phyloP scores from a whole-genome alignment of 1,140 invertebrate genomes.

The Drosophila auraria region DNA sequence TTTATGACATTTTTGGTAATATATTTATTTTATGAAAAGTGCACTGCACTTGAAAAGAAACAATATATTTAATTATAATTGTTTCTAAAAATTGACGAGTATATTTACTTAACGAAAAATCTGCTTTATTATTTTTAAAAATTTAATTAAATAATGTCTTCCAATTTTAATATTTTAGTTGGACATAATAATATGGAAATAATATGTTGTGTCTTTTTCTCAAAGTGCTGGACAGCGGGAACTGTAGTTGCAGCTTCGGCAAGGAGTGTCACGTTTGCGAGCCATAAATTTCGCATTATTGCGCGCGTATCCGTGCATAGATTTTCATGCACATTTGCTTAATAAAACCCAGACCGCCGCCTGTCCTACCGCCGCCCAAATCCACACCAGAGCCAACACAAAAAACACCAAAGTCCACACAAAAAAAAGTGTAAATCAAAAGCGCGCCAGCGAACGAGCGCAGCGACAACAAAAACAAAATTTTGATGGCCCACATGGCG shows the following conservation, averaged over 20 bases:
- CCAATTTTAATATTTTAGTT: neutral
- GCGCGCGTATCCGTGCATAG: conserved; percentile 74
- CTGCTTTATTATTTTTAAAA: neutral
- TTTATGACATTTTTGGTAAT: neutral
- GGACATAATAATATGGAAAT: neutral
- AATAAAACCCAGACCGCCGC: conserved; percentile 62
- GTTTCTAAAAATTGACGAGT: too few species aligned
- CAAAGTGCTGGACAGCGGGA: neutral
- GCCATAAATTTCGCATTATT: conserved; percentile 80
- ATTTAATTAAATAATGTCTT: neutral
- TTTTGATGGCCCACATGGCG: conserved; percentile 81
- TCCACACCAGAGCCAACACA: conserved; percentile 34
- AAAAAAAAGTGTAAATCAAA: conserved; percentile 43
- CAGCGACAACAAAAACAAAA: conserved; percentile 55
- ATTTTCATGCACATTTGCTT: conserved; percentile 78
- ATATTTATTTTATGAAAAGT: neutral
- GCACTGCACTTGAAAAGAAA: neutral
- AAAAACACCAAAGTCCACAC: conserved; percentile 37
- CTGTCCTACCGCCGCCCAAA: conserved; percentile 18
- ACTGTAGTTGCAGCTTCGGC: conserved; percentile 24
- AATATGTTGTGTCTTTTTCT: neutral
- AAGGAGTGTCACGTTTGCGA: conserved; percentile 69
- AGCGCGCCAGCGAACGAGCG: conserved; percentile 20
- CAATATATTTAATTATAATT: too few species aligned
- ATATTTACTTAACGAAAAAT: neutral